Conservation (phyloP, 2,888 invertebrate species). For the Mechanitis mazaeus region DNA sequence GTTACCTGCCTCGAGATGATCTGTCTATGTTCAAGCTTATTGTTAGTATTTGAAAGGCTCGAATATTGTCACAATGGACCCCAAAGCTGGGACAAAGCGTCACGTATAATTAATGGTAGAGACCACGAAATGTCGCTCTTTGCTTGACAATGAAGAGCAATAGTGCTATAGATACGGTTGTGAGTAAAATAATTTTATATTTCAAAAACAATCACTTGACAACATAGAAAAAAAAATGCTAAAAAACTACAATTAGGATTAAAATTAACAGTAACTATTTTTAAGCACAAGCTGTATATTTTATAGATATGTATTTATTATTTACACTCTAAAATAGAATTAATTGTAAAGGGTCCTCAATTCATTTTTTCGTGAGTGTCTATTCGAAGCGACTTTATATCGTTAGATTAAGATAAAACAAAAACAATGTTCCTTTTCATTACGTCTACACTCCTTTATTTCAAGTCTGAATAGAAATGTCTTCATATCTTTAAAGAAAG, state of each 20-base stretch:
- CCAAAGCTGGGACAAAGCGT: constrained; percentile 67
- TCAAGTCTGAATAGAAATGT: constrained; percentile 59
- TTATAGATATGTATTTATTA: no score
- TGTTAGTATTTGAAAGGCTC: constrained; percentile 68
- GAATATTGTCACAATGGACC: constrained; percentile 74
- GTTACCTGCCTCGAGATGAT: constrained; percentile 58
- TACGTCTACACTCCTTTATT: constrained; percentile 63
- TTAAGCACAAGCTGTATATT: no score
- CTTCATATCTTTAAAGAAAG: constrained; percentile 49
- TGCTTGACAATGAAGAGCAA: constrained; percentile 48
- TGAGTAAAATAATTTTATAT: background rate
- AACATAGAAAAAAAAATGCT: no score
- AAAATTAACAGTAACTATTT: no score
- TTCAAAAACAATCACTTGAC: background rate
- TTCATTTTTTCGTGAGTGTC: constrained; percentile 18
- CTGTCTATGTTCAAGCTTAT: constrained; percentile 62
- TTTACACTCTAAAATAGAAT: no score
- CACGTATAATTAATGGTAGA: constrained; percentile 72
- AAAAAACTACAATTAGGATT: no score
- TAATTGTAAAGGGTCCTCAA: constrained; percentile 16
- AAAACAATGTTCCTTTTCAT: constrained; percentile 76
- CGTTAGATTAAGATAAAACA: constrained; percentile 74
- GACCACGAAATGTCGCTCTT: constrained; percentile 69
- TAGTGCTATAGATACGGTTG: constrained; percentile 26
- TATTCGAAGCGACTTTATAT: constrained; percentile 48